These are phyloP conservation scores for Diplazon laetatorius DNA, from an alignment of 2,888 invertebrate species.

Conservation along the genomic window DNA sequence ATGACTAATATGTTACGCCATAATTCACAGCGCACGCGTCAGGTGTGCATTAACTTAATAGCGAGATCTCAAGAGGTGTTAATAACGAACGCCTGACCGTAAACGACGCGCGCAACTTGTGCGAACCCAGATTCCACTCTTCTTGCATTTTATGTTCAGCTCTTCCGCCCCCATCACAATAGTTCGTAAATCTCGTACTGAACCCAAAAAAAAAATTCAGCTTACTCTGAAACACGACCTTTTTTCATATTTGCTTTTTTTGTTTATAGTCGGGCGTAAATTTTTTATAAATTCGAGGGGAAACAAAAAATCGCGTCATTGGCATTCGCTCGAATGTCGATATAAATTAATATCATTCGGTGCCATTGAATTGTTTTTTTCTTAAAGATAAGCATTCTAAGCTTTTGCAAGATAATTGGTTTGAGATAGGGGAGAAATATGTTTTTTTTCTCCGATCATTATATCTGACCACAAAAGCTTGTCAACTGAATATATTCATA, in stretches of 20 bases:
- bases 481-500: not conserved
- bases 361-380: too few relatives aligned
- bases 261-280: too few relatives aligned
- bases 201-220: not conserved
- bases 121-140: constrained; percentile 15
- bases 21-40: constrained; percentile 67
- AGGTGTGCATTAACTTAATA: constrained; percentile 68
- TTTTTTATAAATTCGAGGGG: not conserved
- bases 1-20: constrained; percentile 66
- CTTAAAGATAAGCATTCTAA: not conserved
- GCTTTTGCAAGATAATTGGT: not conserved
- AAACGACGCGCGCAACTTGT: constrained; percentile 48
- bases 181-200: not conserved
- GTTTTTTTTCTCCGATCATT: not conserved
- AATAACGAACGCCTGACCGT: constrained; percentile 60
- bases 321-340: not conserved
- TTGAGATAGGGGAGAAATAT: not conserved
- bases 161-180: not conserved
- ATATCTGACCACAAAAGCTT: not conserved
- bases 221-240: too few relatives aligned
- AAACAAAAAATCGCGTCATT: not conserved
- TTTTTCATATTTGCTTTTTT: too few relatives aligned
- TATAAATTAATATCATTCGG: not conserved
- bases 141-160: constrained; percentile 11
- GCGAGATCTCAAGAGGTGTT: constrained; percentile 65